A percentile compares a stretch with the other conserved stretches of the same genome.
Conservation (phyloP, 2,888 invertebrate species). For the Pyrrhia umbra region DNA sequence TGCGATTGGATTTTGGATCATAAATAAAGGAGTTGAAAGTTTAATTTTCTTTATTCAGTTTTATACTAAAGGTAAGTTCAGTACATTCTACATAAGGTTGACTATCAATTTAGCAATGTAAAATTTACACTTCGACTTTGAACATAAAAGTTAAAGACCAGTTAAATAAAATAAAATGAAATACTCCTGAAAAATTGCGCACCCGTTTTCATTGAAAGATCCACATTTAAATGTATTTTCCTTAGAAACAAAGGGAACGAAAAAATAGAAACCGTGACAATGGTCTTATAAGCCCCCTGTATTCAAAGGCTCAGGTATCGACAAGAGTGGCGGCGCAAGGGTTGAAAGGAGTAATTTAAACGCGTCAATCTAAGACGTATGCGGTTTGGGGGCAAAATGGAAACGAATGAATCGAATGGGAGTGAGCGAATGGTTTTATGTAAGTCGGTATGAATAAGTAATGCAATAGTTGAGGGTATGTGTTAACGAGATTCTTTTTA, state of each 20-base stretch:
- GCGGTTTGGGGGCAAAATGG: conserved; percentile 46
- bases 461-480: conserved; percentile 10
- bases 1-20: conserved; percentile 9
- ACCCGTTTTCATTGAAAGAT: neutral
- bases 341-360: conserved; percentile 54
- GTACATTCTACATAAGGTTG: neutral
- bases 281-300: conserved; percentile 4
- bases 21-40: neutral
- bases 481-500: conserved; percentile 18
- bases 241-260: conserved; percentile 13
- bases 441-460: conserved; percentile 38
- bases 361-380: conserved; percentile 51
- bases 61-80: neutral
- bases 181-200: no score
- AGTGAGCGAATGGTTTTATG: conserved; percentile 23
- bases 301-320: conserved; percentile 54
- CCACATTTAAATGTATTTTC: neutral
- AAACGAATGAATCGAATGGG: conserved; percentile 50
- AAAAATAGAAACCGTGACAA: conserved; percentile 15
- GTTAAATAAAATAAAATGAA: no score
- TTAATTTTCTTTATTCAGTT: neutral
- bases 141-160: no score
- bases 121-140: no score
- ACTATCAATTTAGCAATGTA: neutral
- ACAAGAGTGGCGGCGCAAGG: conserved; percentile 40